These are phyloP conservation scores for Ptilodon capucinus DNA, from an alignment of 2,888 invertebrate species.

Conservation along the genomic window DNA sequence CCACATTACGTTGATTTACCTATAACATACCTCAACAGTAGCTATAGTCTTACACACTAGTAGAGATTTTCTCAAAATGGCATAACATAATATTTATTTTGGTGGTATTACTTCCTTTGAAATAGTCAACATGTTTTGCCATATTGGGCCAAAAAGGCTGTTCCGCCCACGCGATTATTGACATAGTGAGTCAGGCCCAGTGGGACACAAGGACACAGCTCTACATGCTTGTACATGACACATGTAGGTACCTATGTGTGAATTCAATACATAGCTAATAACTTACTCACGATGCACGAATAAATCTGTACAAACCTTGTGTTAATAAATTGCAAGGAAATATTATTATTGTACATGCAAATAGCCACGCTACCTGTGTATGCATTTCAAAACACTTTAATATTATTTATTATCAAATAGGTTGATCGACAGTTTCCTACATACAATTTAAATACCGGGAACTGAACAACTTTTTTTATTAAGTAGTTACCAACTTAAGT, in stretches of 20 bases:
- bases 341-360: background rate
- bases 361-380: background rate
- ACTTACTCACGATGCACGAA: constrained; percentile 50
- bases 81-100: constrained; percentile 35
- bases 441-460: no score
- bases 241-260: constrained; percentile 63
- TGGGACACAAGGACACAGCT: constrained; percentile 67
- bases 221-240: constrained; percentile 5
- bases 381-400: background rate
- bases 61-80: no score
- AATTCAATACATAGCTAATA: constrained; percentile 58
- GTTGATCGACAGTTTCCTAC: no score
- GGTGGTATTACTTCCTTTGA: constrained; percentile 16
- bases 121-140: constrained; percentile 42
- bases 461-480: no score
- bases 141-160: constrained; percentile 61
- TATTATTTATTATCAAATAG: no score
- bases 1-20: constrained; percentile 34
- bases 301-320: constrained; percentile 13
- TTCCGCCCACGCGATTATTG: constrained; percentile 73
- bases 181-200: constrained; percentile 72
- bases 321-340: constrained; percentile 32
- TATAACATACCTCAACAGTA: no score
- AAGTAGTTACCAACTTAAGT: no score
- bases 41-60: background rate